phyloP scores from a whole-genome alignment of 2,113 vertebrate genomes.

The Micronisus gabar region DNA sequence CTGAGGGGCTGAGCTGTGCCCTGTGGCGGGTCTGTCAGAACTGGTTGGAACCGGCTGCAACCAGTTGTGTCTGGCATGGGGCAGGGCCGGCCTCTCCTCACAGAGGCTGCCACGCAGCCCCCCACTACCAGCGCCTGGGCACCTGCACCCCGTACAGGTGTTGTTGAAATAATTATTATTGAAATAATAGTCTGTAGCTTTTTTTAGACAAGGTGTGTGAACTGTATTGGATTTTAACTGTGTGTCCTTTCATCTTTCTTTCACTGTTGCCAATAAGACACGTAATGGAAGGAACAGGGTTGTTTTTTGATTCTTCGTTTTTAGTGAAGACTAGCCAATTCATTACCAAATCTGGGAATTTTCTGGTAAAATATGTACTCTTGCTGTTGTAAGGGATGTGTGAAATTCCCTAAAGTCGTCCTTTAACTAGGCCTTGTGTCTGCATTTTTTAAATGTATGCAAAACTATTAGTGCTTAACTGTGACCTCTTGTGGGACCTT shows the following conservation, averaged over 20 bases:
- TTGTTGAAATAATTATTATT: too few relatives aligned
- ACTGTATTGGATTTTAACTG: not conserved
- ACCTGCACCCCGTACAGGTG: accelerated
- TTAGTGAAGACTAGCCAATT: not conserved
- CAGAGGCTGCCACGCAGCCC: not conserved
- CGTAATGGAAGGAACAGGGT: not conserved
- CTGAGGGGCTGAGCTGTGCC: not conserved
- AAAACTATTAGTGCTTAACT: not conserved
- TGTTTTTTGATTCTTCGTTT: not conserved
- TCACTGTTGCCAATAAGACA: not conserved
- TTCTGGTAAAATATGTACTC: not conserved
- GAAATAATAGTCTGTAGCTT: not conserved
- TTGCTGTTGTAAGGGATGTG: not conserved
- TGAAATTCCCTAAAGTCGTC: not conserved
- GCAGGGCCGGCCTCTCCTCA: not conserved
- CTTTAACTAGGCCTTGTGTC: not conserved
- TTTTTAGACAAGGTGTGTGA: not conserved
- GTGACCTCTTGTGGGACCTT: not conserved
- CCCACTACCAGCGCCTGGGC: accelerated
- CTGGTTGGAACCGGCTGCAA: not conserved
- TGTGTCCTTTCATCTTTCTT: not conserved
- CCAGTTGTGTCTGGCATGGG: accelerated
- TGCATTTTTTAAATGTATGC: not conserved
- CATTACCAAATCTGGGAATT: not conserved
- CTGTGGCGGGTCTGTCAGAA: accelerated